A percentile compares a stretch with the other conserved stretches of the same genome.
These are phyloP conservation scores for Ageneiosus marmoratus DNA, from an alignment of 2,113 vertebrate species.

Conservation along the genomic window DNA sequence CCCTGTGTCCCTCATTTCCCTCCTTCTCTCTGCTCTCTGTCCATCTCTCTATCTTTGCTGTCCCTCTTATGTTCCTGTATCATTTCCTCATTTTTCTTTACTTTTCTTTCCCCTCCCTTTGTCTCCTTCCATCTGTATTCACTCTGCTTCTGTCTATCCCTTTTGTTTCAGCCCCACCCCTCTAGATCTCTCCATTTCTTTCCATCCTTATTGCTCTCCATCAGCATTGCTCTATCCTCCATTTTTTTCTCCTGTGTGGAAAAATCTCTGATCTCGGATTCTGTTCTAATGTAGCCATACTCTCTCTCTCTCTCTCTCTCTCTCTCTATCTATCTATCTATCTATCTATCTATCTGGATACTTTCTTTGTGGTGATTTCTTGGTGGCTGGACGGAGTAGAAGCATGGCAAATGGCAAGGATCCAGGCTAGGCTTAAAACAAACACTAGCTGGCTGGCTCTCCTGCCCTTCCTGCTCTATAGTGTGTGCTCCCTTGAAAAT, in stretches of 20 bases:
- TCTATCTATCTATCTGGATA: too few relatives aligned
- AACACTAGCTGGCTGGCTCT: too few relatives aligned
- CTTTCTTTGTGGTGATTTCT: too few relatives aligned
- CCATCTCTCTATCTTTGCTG: background rate
- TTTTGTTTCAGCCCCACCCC: background rate
- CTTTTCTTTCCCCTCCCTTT: background rate
- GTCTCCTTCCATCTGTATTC: background rate
- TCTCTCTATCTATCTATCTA: background rate
- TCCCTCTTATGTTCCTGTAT: too few relatives aligned
- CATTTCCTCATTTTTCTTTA: background rate
- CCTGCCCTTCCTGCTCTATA: too few relatives aligned
- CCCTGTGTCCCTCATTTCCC: background rate
- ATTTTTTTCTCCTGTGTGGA: background rate
- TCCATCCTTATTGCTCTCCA: background rate
- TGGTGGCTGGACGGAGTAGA: too few relatives aligned
- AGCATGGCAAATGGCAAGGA: too few relatives aligned
- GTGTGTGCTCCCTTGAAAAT: too few relatives aligned
- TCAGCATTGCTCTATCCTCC: background rate
- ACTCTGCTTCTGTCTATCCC: background rate
- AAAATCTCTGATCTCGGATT: background rate
- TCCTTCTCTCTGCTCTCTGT: background rate
- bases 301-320: background rate
- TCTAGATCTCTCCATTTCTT: background rate
- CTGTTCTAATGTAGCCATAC: background rate
- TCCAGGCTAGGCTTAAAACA: too few relatives aligned